These are phyloP conservation scores for Phocoena sinus DNA, from an alignment of 2,113 vertebrate genomes.

Conservation along the genomic window DNA sequence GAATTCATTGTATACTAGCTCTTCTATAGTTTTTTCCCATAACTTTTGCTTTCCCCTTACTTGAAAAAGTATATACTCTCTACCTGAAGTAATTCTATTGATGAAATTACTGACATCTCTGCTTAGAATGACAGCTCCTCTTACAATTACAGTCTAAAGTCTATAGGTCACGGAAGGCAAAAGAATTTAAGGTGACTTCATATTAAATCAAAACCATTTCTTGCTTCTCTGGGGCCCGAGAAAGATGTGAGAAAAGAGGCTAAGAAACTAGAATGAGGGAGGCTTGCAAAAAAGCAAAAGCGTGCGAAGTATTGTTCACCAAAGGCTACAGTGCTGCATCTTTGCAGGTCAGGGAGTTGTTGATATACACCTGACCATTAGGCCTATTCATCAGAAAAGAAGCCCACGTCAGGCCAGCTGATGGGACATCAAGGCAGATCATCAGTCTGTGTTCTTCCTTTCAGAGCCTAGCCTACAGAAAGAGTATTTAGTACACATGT, in stretches of 20 bases:
- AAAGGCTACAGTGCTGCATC: background rate
- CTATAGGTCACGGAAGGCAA: background rate
- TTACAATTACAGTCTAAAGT: background rate
- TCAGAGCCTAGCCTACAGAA: too few relatives aligned
- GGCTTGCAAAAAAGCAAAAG: background rate
- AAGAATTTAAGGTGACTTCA: background rate
- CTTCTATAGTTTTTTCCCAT: background rate
- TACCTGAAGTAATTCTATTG: background rate
- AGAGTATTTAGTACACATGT: background rate
- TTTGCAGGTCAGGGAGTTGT: background rate
- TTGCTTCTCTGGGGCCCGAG: background rate
- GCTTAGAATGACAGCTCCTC: background rate
- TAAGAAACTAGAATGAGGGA: background rate
- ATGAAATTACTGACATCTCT: background rate
- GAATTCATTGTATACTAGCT: background rate
- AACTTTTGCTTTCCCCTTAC: background rate
- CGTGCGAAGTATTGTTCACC: background rate
- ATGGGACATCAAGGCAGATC: background rate
- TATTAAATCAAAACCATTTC: background rate
- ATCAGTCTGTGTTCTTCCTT: background rate
- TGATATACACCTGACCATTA: accelerated
- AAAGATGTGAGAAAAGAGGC: background rate
- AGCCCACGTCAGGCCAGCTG: background rate
- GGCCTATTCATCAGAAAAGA: background rate
- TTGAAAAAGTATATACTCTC: background rate